Conservation (phyloP, 2,888 invertebrate genomes). For the Serripes groenlandicus region DNA sequence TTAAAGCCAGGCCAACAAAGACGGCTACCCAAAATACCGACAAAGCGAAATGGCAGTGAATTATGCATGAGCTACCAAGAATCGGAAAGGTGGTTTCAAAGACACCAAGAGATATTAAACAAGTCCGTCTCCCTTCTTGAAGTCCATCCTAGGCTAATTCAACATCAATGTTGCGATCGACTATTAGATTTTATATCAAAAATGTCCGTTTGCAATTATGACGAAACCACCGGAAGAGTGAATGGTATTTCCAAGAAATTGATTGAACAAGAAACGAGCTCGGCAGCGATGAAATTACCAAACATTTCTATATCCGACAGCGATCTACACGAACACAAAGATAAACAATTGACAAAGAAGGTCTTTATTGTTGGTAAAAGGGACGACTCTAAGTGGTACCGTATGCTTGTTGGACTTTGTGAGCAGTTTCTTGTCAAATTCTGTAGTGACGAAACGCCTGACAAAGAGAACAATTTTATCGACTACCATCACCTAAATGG, state of each 20-base stretch:
- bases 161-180: neutral
- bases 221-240: neutral
- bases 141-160: neutral
- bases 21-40: slow-evolving; percentile 6
- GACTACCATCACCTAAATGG: neutral
- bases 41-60: neutral
- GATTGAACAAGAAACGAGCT: neutral
- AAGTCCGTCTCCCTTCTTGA: slow-evolving; percentile 9
- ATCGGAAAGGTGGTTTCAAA: slow-evolving; percentile 3
- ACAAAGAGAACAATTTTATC: no score
- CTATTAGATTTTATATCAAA: slow-evolving; percentile 4
- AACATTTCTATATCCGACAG: neutral
- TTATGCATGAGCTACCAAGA: neutral
- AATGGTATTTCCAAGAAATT: neutral
- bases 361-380: slow-evolving; percentile 32
- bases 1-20: neutral
- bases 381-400: slow-evolving; percentile 38
- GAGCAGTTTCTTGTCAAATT: slow-evolving; percentile 4
- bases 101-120: slow-evolving; percentile 10
- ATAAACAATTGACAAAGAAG: neutral
- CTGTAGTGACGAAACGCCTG: neutral
- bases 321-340: neutral
- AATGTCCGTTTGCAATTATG: neutral
- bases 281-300: neutral
- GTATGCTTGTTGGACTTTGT: slow-evolving; percentile 30